Conservation (phyloP, 1,140 invertebrate genomes). For the Caligus rogercresseyi region DNA sequence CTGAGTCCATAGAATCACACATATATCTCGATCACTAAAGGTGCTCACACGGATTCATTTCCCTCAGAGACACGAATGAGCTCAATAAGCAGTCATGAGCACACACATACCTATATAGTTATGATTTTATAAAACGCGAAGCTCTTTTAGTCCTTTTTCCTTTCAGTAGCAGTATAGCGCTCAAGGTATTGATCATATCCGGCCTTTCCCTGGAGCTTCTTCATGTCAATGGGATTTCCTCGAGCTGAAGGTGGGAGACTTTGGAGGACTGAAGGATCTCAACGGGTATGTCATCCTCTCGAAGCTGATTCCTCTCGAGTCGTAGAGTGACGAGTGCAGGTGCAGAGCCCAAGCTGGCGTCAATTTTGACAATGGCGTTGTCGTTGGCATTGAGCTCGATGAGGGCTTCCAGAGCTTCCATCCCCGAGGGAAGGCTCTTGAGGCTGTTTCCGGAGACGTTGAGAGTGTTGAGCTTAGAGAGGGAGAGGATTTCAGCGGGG, state of each 20-base stretch:
- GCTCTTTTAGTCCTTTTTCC: neutral
- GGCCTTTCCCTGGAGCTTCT: neutral
- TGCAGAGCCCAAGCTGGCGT: neutral
- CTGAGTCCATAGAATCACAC: no score
- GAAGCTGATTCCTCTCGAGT: neutral
- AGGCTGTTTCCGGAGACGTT: neutral
- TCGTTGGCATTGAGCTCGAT: neutral
- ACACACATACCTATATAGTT: no score
- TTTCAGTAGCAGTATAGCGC: neutral
- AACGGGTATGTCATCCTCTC: neutral
- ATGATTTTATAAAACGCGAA: no score
- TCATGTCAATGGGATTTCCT: neutral
- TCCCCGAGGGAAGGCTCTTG: neutral
- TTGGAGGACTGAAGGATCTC: neutral
- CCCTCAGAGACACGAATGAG: no score
- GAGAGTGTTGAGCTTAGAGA: neutral
- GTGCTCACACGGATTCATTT: no score
- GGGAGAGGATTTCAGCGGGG: neutral
- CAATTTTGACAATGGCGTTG: neutral
- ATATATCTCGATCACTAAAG: no score
- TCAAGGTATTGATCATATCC: neutral
- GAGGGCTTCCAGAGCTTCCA: neutral
- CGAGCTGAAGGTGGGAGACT: neutral
- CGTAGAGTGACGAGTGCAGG: neutral
- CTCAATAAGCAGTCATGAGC: no score